Evolutionary conservation across 2,888 invertebrate genomes (phyloP), one percentile per base, ranked within the genome.

Genomic region (Hydrotaea cyrtoneurina): DNA sequence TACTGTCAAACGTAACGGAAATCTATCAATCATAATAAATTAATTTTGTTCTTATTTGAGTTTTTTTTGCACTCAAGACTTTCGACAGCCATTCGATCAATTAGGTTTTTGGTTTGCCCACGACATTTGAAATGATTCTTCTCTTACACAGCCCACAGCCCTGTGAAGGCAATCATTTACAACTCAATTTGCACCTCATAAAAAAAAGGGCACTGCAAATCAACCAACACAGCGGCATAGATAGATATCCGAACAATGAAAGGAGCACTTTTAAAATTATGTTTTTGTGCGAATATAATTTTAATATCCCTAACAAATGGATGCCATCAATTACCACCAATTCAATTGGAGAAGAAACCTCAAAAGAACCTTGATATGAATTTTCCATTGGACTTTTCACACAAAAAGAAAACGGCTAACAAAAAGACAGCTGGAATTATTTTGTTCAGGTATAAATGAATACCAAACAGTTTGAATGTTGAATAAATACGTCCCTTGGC

Each of bases 21-120:
- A 50, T 50, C 50, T 50, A 50, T 50, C 50, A 50, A 50, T 50
- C 50, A 50, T 50, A 50, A 50, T n/a, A 50, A 50, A 50, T 50
- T 50, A 50, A 50, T 50, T 2, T 15, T n/a, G 50, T 15, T 39
- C 1, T 39, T 39, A 4, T 39, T 39, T 13, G 11, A 43, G 43
- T 43, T 43, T 10, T 15, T n/a, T n/a, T n/a, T n/a, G n/a, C 1
- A 50, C 50, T 50, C 2, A n/a, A 50, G 7, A 15, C 50, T 8
- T n/a, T n/a, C n/a, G 13, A 2, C 5, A 15, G 13, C n/a, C 50
- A 50, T 50, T 50, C 50, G 50, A 15, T 50, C n/a, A 15, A 50
- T 50, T 50, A 50, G 5, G 3, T n/a, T 50, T 7, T 50, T 43
- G n/a, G 36, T 13, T 13, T 13, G 43, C 43, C 10, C 43, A 11